These are phyloP conservation scores for Oreamnos americanus DNA, from an alignment of 2,113 vertebrate genomes.

Conservation along the genomic window DNA sequence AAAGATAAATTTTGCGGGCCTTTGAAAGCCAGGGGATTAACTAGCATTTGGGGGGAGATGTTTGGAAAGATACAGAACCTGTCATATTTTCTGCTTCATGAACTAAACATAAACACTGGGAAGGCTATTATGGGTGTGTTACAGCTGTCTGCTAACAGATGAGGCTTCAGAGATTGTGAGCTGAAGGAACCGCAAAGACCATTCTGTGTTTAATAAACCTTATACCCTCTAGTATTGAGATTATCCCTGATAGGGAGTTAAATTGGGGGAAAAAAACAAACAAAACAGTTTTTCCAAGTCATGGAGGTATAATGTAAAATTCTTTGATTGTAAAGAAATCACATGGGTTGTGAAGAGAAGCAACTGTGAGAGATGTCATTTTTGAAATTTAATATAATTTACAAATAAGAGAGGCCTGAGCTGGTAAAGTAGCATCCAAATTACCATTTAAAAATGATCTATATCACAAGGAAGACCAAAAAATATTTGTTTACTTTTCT, in stretches of 20 bases:
- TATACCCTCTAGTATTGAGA: neutral
- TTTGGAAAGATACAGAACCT: slow-evolving; percentile 51
- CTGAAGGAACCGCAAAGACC: neutral
- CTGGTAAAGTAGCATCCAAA: neutral
- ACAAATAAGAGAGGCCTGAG: neutral
- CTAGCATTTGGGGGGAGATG: neutral
- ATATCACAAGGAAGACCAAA: neutral
- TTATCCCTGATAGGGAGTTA: neutral
- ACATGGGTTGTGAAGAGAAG: neutral
- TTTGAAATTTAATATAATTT: neutral
- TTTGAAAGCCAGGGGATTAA: slow-evolving; percentile 56
- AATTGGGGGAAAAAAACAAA: neutral
- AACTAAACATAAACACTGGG: slow-evolving; percentile 47
- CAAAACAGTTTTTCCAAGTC: neutral
- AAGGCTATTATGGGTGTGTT: neutral
- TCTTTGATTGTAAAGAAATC: neutral
- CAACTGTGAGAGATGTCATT: neutral
- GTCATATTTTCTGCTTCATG: slow-evolving; percentile 60
- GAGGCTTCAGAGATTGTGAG: slow-evolving; percentile 29
- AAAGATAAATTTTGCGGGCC: slow-evolving; percentile 46
- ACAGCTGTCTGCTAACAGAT: slow-evolving; percentile 30
- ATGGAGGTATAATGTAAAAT: neutral
- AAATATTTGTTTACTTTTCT: neutral
- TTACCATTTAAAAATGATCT: slow-evolving; percentile 9
- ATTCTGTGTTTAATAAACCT: slow-evolving; percentile 51